phyloP scores from a whole-genome alignment of 2,113 vertebrate genomes.

The Pandion haliaetus region DNA sequence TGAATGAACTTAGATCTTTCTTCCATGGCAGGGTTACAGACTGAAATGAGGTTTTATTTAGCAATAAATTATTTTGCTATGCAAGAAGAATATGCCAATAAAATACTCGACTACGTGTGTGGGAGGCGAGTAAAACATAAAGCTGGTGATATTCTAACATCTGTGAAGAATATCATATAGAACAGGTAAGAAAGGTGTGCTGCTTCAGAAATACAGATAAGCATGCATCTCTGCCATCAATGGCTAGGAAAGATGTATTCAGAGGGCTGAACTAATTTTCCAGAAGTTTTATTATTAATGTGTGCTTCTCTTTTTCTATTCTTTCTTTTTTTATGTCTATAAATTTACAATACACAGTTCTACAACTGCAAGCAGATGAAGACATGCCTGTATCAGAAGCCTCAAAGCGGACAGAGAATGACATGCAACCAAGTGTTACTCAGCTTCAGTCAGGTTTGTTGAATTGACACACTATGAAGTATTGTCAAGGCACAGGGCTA shows the following conservation, averaged over 20 bases:
- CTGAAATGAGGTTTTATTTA: neutral
- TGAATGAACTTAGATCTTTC: neutral
- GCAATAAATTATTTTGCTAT: neutral
- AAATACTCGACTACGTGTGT: fast-evolving
- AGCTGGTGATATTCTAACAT: neutral
- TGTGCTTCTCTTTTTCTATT: neutral
- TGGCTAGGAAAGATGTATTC: neutral
- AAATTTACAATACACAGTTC: neutral
- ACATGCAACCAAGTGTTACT: neutral
- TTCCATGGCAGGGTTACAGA: neutral
- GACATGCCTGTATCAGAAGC: neutral
- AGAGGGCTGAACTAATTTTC: neutral
- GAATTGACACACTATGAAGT: neutral
- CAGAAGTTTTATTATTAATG: neutral
- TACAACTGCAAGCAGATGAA: neutral
- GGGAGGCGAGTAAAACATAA: neutral
- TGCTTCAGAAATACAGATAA: neutral
- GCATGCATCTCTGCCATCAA: neutral
- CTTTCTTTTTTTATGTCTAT: neutral
- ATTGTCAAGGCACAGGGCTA: neutral
- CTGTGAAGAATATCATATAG: neutral
- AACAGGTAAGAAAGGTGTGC: neutral
- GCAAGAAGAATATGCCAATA: neutral
- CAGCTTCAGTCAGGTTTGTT: neutral
- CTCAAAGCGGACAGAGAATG: neutral